Percentiles rank a stretch among this genome's conserved stretches.
Evolutionary conservation across 1,140 invertebrate genomes (phyloP).

Genomic region (Drosophila auraria): DNA sequence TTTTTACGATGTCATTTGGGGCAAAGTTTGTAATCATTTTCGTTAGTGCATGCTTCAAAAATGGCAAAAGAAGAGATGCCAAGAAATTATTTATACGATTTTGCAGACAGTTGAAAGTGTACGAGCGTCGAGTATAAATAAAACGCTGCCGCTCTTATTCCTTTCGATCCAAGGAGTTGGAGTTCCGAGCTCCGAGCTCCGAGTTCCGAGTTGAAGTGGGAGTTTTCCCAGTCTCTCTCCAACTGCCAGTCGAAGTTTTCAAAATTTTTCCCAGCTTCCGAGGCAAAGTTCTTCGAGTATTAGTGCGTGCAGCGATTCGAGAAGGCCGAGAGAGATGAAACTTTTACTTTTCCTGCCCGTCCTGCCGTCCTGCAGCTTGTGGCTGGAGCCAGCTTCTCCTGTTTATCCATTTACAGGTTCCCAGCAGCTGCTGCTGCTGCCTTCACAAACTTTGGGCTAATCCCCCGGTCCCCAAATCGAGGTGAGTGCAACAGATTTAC

Average conservation of each 20-base stretch:
- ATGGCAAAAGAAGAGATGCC: constrained; percentile 58
- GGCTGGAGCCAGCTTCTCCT: constrained; percentile 8
- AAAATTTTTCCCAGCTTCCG: background rate
- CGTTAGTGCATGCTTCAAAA: constrained; percentile 71
- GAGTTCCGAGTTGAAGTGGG: background rate
- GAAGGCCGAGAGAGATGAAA: constrained; percentile 50
- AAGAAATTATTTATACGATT: constrained; percentile 78
- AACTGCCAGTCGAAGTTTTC: constrained; percentile 60
- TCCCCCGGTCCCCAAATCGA: constrained; percentile 12
- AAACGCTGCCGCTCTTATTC: constrained; percentile 24
- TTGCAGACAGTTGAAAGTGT: constrained; percentile 56
- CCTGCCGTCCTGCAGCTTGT: constrained; percentile 18
- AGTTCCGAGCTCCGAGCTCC: background rate
- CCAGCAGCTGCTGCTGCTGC: constrained; percentile 16
- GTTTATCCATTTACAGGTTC: constrained; percentile 36
- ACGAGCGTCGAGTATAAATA: constrained; percentile 55
- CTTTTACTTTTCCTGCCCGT: constrained; percentile 56
- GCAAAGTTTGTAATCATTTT: constrained; percentile 80
- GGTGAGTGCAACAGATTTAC: constrained; percentile 13
- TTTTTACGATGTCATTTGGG: constrained; percentile 78
- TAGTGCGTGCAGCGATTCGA: constrained; percentile 46
- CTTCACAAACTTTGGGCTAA: constrained; percentile 29
- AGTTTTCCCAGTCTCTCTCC: constrained; percentile 14
- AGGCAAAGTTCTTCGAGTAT: constrained; percentile 40
- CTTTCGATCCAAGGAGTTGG: constrained; percentile 15